Percentiles rank a stretch among this genome's conserved stretches.
Evolutionary conservation across 2,888 invertebrate genomes (phyloP).

Genomic region (Ophraella communa): DNA sequence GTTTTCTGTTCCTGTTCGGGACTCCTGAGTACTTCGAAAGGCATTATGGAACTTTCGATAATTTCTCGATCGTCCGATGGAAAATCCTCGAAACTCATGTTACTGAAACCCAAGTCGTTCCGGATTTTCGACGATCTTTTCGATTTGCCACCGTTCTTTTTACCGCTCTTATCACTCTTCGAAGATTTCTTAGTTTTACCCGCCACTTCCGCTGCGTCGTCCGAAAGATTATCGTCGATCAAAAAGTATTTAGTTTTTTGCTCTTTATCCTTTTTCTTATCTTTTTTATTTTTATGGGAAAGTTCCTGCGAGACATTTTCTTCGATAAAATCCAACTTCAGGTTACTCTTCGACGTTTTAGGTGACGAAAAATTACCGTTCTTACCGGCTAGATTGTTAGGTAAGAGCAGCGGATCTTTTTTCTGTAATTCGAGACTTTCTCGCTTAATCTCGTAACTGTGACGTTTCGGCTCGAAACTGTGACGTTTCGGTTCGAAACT

Average conservation of each 20-base stretch:
- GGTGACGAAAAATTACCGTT: conserved; percentile 16
- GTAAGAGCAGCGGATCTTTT: conserved; percentile 21
- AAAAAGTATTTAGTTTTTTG: conserved; percentile 63
- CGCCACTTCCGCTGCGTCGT: conserved; percentile 48
- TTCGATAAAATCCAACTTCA: conserved; percentile 18
- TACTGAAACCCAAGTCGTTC: conserved; percentile 69
- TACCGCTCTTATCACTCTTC: conserved; percentile 45
- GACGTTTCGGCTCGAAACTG: conserved; percentile 29
- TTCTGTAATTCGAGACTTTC: conserved; percentile 35
- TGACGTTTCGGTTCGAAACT: conserved; percentile 29
- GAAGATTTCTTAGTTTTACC: conserved; percentile 50
- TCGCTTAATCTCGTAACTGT: conserved; percentile 43
- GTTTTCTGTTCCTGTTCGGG: conserved; percentile 63
- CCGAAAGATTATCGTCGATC: conserved; percentile 61
- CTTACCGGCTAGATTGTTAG: conserved; percentile 19
- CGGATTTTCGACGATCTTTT: conserved; percentile 47
- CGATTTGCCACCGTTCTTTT: conserved; percentile 52
- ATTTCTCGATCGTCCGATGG: conserved; percentile 68
- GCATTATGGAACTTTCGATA: conserved; percentile 61
- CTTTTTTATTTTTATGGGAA: conserved; percentile 43
- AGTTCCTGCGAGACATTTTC: conserved; percentile 29
- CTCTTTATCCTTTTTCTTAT: conserved; percentile 55
- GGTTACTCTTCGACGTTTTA: conserved; percentile 19
- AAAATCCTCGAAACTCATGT: conserved; percentile 79
- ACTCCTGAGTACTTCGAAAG: conserved; percentile 70